Conservation (phyloP, 2,888 invertebrate species). For the Dryadula phaetusa region DNA sequence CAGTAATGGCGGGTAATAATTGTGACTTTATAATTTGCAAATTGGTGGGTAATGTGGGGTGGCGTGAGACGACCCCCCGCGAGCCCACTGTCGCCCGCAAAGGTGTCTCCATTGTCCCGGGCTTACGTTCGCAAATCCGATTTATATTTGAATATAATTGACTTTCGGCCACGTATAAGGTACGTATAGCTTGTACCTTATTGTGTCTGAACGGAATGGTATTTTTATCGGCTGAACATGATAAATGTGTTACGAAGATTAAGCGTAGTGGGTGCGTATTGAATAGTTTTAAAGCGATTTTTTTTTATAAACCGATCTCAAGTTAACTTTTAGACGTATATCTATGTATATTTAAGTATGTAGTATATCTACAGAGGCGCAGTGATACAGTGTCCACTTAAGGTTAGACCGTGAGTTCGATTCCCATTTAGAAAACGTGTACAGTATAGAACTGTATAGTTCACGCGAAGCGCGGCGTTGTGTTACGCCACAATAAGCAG, state of each 20-base stretch:
- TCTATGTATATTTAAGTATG: too few relatives aligned
- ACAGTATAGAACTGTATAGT: too few relatives aligned
- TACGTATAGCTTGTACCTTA: slow-evolving; percentile 71
- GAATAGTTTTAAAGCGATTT: slow-evolving; percentile 13
- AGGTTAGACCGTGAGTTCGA: too few relatives aligned
- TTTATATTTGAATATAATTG: slow-evolving; percentile 85
- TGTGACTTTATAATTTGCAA: slow-evolving; percentile 21
- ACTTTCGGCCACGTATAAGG: slow-evolving; percentile 79
- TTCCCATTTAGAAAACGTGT: too few relatives aligned
- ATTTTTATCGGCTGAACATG: slow-evolving; percentile 82
- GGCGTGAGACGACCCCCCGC: slow-evolving; percentile 28
- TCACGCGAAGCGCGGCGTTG: background rate
- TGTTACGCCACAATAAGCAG: slow-evolving; percentile 51
- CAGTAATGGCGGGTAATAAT: background rate
- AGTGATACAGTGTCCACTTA: too few relatives aligned
- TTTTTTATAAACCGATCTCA: slow-evolving; percentile 52
- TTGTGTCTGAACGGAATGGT: slow-evolving; percentile 81
- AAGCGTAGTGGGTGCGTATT: slow-evolving; percentile 63
- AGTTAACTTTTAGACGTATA: slow-evolving; percentile 57
- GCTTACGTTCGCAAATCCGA: slow-evolving; percentile 83
- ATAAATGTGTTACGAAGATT: slow-evolving; percentile 82
- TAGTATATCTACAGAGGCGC: too few relatives aligned
- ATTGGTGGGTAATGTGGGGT: slow-evolving; percentile 17
- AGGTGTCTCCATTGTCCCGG: slow-evolving; percentile 68
- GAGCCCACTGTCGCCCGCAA: slow-evolving; percentile 37